Conservation (phyloP, 2,113 vertebrate species). For the Myotis yumanensis region DNA sequence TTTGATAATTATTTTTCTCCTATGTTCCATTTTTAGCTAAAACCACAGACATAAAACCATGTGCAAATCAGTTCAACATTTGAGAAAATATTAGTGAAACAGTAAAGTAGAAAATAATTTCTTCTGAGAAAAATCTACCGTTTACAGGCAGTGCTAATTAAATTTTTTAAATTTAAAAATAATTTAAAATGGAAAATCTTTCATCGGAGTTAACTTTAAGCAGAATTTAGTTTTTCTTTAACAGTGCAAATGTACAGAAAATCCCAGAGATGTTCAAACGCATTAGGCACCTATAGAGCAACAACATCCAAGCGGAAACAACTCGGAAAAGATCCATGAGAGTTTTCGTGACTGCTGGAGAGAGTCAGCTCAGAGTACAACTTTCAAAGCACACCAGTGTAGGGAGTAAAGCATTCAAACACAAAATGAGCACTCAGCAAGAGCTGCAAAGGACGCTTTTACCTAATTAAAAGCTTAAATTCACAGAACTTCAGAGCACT, state of each 20-base stretch:
- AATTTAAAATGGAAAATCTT: slow-evolving; percentile 10
- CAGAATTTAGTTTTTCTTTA: not conserved
- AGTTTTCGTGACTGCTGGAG: not conserved
- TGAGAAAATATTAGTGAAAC: slow-evolving; percentile 32
- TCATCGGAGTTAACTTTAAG: not conserved
- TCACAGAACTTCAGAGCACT: slow-evolving; percentile 67
- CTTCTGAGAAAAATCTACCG: slow-evolving; percentile 5
- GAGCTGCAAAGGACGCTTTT: slow-evolving; percentile 50
- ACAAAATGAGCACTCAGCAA: slow-evolving; percentile 36
- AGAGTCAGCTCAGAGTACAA: not conserved
- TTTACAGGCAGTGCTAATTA: not conserved
- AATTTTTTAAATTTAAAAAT: not conserved
- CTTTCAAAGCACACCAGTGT: slow-evolving; percentile 44
- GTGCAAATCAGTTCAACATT: slow-evolving; percentile 16
- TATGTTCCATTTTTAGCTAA: slow-evolving; percentile 2
- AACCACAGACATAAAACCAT: not conserved
- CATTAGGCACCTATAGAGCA: not conserved
- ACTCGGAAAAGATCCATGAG: not conserved
- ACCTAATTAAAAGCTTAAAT: slow-evolving; percentile 74
- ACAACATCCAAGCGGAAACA: not conserved
- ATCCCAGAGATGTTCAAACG: not conserved
- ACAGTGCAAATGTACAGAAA: not conserved
- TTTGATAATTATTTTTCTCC: not conserved
- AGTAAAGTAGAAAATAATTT: slow-evolving; percentile 1
- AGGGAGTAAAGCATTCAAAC: slow-evolving; percentile 36